These are phyloP conservation scores for Himalopsyche anomala DNA, from an alignment of 2,888 invertebrate species.

Conservation along the genomic window DNA sequence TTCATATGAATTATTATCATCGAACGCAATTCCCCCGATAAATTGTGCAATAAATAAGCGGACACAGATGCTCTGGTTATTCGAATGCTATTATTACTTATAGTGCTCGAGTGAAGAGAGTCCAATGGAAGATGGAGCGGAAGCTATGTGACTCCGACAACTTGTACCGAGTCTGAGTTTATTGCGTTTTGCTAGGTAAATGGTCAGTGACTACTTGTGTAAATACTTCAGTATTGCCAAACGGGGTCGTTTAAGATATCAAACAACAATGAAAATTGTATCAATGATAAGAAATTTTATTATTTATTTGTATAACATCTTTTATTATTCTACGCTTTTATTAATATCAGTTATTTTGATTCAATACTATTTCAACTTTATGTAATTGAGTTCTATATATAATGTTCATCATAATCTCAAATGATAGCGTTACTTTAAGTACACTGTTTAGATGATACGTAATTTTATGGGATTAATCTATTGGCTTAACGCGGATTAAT, in stretches of 20 bases:
- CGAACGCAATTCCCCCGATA: slow-evolving; percentile 59
- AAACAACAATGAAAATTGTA: not conserved
- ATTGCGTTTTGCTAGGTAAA: slow-evolving; percentile 32
- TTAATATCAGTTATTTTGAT: no score
- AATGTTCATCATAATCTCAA: no score
- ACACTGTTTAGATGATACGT: no score
- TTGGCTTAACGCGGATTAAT: no score
- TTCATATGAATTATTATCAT: slow-evolving; percentile 60
- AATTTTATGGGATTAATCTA: no score
- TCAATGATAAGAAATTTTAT: no score
- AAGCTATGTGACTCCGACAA: slow-evolving; percentile 24
- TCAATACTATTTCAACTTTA: no score
- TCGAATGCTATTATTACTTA: slow-evolving; percentile 60
- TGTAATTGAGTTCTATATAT: no score
- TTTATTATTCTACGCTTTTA: no score
- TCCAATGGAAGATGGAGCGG: slow-evolving; percentile 45
- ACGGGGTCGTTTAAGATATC: not conserved
- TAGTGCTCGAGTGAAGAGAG: slow-evolving; percentile 52
- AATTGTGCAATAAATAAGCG: slow-evolving; percentile 64
- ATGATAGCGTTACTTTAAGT: no score
- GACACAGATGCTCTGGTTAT: slow-evolving; percentile 63
- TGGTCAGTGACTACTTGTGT: slow-evolving; percentile 18
- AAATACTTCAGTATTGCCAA: not conserved
- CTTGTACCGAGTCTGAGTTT: slow-evolving; percentile 5
- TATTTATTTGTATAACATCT: no score